phyloP scores from a whole-genome alignment of 1,140 invertebrate species.

The Drosophila bipectinata region DNA sequence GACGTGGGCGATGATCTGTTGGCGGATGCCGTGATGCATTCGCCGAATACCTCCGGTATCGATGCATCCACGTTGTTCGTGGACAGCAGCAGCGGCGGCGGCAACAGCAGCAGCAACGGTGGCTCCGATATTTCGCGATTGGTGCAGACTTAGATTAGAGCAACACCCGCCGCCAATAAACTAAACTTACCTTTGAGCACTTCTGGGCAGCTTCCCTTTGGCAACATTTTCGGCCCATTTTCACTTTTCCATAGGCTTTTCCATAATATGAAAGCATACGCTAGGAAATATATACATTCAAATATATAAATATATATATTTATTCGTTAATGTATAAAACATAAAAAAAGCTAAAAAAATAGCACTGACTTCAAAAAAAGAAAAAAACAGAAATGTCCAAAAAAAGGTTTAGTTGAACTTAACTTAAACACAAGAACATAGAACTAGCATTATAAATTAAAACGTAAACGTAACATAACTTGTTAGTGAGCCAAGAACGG shows the following conservation, averaged over 20 bases:
- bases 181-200: slow-evolving; percentile 26
- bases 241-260: slow-evolving; percentile 45
- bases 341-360: slow-evolving; percentile 39
- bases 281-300: slow-evolving; percentile 26
- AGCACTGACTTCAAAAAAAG: slow-evolving; percentile 24
- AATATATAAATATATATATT: slow-evolving; percentile 38
- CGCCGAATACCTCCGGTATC: slow-evolving; percentile 73
- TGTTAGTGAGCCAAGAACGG: slow-evolving; percentile 54
- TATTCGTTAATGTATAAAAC: slow-evolving; percentile 57
- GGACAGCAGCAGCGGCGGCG: slow-evolving; percentile 68
- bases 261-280: slow-evolving; percentile 33
- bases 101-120: slow-evolving; percentile 57
- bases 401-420: slow-evolving; percentile 53
- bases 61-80: slow-evolving; percentile 74
- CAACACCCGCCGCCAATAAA: slow-evolving; percentile 18
- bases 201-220: slow-evolving; percentile 41
- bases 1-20: slow-evolving; percentile 76
- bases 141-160: slow-evolving; percentile 63
- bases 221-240: slow-evolving; percentile 20
- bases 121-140: slow-evolving; percentile 74
- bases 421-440: slow-evolving; percentile 7
- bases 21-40: slow-evolving; percentile 71
- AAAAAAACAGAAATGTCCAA: slow-evolving; percentile 23
- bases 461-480: slow-evolving; percentile 49
- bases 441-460: slow-evolving; percentile 33